Conservation (phyloP, 2,888 invertebrate genomes). For the Glaucopsyche alexis region DNA sequence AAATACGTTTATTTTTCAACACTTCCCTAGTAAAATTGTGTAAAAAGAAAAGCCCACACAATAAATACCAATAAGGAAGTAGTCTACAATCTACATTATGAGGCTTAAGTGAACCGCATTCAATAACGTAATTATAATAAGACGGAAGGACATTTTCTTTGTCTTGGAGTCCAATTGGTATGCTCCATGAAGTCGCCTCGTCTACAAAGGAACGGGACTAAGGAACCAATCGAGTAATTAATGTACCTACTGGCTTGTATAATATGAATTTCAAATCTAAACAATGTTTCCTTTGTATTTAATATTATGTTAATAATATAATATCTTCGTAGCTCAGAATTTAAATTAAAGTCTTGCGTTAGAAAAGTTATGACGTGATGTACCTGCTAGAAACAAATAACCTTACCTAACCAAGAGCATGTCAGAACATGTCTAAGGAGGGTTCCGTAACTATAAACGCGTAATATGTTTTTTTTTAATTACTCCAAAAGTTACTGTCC, state of each 20-base stretch:
- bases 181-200: conserved; percentile 22
- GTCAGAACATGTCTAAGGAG: too few relatives aligned
- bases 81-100: not conserved
- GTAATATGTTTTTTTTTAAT: too few relatives aligned
- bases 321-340: too few relatives aligned
- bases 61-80: not conserved
- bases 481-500: too few relatives aligned
- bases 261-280: conserved; percentile 26
- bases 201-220: conserved; percentile 5
- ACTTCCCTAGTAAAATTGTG: not conserved
- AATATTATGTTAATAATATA: not conserved
- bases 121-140: conserved; percentile 26
- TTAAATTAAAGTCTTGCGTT: not conserved
- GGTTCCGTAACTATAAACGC: too few relatives aligned
- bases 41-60: not conserved
- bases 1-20: not conserved
- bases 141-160: conserved; percentile 20
- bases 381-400: too few relatives aligned
- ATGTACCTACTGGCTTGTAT: conserved; percentile 20
- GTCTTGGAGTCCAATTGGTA: conserved; percentile 24
- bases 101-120: conserved; percentile 32
- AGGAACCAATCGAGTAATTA: conserved; percentile 30
- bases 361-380: not conserved
- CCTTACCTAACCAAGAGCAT: too few relatives aligned
- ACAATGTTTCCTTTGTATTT: not conserved